Conservation (phyloP, 2,888 invertebrate genomes). For the Andrena camellia region DNA sequence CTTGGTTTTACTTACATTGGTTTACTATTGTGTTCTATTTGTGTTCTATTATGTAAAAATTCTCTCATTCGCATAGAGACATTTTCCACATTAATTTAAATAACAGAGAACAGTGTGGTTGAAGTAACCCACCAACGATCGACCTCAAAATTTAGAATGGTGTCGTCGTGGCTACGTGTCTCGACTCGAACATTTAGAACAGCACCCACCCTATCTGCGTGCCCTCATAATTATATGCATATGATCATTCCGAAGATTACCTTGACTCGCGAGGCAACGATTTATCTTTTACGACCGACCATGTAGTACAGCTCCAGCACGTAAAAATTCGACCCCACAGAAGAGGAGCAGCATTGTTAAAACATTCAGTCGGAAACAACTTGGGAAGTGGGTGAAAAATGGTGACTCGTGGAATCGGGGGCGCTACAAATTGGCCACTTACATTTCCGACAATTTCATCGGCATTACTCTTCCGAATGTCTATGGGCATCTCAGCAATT, state of each 20-base stretch:
- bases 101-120: too few species aligned
- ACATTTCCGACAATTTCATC: constrained; percentile 53
- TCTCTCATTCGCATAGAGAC: too few species aligned
- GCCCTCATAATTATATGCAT: background rate
- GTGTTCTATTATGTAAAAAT: too few species aligned
- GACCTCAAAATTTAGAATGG: too few species aligned
- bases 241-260: background rate
- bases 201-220: background rate
- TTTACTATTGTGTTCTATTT: too few species aligned
- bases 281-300: constrained; percentile 15
- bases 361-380: constrained; percentile 48
- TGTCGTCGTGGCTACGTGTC: too few species aligned
- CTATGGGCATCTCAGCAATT: constrained; percentile 50
- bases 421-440: constrained; percentile 64
- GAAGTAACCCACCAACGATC: too few species aligned
- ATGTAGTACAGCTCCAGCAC: background rate
- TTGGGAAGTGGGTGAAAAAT: constrained; percentile 58
- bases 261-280: background rate
- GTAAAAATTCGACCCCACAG: background rate
- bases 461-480: constrained; percentile 43
- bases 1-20: too few species aligned
- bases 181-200: background rate
- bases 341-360: constrained; percentile 41
- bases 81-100: too few species aligned
- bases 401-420: constrained; percentile 41